Evolutionary conservation across 37 sponge, comb jelly and placozoan species (phyloP).

Genomic region (Dysidea cf. avara): DNA sequence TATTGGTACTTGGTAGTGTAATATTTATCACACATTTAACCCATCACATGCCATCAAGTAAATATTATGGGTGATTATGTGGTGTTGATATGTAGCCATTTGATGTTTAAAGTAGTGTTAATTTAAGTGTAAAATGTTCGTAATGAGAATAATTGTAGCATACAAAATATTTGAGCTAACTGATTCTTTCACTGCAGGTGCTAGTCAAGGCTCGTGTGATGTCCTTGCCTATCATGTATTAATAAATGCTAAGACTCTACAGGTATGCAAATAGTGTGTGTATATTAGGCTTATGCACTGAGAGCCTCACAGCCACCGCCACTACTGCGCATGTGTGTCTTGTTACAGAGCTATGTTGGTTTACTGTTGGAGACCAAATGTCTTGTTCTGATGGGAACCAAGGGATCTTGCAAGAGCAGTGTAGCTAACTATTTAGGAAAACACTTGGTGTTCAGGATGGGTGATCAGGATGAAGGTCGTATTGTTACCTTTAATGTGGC

Average conservation of each 20-base stretch:
- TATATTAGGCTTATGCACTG: no score
- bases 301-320: no score
- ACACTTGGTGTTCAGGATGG: slow-evolving; percentile 38
- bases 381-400: slow-evolving; percentile 85
- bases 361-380: slow-evolving; percentile 49
- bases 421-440: slow-evolving; percentile 46
- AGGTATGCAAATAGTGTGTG: no score
- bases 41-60: no score
- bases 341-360: not conserved
- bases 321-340: slow-evolving; percentile 11
- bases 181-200: slow-evolving; percentile 10
- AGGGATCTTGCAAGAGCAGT: slow-evolving; percentile 77
- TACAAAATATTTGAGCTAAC: no score
- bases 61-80: no score
- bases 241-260: slow-evolving; percentile 20
- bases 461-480: slow-evolving; percentile 10
- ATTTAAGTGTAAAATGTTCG: no score
- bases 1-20: not conserved
- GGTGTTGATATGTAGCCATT: no score
- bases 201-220: slow-evolving; percentile 55
- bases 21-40: no score
- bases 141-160: no score
- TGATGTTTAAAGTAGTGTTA: no score
- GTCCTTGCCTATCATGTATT: slow-evolving; percentile 46
- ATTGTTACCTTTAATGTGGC: not conserved